Evolutionary conservation across 2,888 invertebrate genomes (phyloP), one percentile per base, ranked within the genome.

Genomic region (Torymus aiolomorphi): DNA sequence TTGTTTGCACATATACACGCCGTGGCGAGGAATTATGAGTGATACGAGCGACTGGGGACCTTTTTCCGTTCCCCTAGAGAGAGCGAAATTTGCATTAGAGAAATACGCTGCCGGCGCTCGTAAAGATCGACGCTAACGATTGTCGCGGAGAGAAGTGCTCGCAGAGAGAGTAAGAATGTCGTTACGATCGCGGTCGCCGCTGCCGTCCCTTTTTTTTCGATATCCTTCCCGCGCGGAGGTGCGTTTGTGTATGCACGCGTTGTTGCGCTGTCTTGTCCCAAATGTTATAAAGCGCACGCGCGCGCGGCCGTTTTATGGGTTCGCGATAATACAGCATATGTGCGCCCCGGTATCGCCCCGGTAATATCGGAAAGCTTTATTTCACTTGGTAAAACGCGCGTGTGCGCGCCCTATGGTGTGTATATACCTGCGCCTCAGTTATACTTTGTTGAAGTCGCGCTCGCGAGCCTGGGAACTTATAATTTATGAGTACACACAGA

Each of bases 111-210:
- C 42, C 42, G 42, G 18, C 14, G 74, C 65, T 74, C 74, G 74
- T 74, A 74, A 74, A 74, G 74, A 74, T 74, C 65, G 65, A 18
- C 49, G 49, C 20, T 56, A 63, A 74, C 65, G 74, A 74, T 74
- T 57, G 56, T n/a, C 24, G 16, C 13, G 69, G 20, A 56, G 16
- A 56, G 31, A 13, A 24, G 69, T n/a, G 51, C n/a, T 18, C 18
- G 20, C 2, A 8, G 42, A 42, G 42, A 8, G 42, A 8, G 8
- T 42, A 42, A 42, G 42, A 42, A 42, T 42, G 42, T 42, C 42
- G 42, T 42, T 42, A 42, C 8, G 42, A 42, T 42, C 42, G 0
- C 8, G 42, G 8, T 8, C 42, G 42, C 8, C 0, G 31, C 31
- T 5, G 31, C 31, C 31, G 31, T 5, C 31, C 42, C 42, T 1